phyloP scores from a whole-genome alignment of 1,140 invertebrate species.

The Meloidogyne floridensis region DNA sequence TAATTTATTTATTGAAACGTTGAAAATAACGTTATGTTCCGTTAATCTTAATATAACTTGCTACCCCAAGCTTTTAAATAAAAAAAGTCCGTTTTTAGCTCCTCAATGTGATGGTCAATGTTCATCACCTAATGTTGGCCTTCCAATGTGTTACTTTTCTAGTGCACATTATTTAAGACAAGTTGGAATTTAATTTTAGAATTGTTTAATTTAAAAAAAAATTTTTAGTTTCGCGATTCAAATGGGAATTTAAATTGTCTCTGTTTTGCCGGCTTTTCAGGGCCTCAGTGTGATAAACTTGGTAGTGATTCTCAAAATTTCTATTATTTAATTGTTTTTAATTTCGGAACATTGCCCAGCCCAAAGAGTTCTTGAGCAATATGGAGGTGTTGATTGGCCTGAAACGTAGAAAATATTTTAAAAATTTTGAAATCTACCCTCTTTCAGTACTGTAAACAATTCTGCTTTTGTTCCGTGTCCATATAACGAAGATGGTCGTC shows the following conservation, averaged over 20 bases:
- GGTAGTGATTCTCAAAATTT: too few relatives aligned
- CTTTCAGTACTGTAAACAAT: conserved; percentile 38
- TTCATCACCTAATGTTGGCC: conserved; percentile 33
- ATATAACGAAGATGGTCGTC: conserved; percentile 48
- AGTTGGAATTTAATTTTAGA: not conserved
- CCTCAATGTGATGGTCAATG: conserved; percentile 45
- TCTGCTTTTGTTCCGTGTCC: conserved; percentile 44
- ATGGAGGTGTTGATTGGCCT: conserved; percentile 52
- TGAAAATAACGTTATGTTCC: not conserved
- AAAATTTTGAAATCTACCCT: not conserved
- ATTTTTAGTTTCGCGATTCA: conserved; percentile 39
- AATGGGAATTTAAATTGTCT: conserved; percentile 48
- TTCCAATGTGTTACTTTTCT: conserved; percentile 52
- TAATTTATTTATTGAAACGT: not conserved
- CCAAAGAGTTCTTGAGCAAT: conserved; percentile 42
- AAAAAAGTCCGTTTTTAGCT: conserved; percentile 35
- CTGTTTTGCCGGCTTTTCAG: conserved; percentile 48
- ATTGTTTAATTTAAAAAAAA: not conserved
- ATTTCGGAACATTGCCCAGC: conserved; percentile 38
- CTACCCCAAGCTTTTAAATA: too few relatives aligned
- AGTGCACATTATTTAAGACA: conserved; percentile 46
- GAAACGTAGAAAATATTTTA: conserved; percentile 22
- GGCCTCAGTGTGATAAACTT: conserved; percentile 48
- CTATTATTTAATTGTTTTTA: conserved; percentile 10
- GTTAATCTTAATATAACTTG: too few relatives aligned